Evolutionary conservation across 2,888 invertebrate genomes (phyloP).

Genomic region (Agonopterix alstromeriana): DNA sequence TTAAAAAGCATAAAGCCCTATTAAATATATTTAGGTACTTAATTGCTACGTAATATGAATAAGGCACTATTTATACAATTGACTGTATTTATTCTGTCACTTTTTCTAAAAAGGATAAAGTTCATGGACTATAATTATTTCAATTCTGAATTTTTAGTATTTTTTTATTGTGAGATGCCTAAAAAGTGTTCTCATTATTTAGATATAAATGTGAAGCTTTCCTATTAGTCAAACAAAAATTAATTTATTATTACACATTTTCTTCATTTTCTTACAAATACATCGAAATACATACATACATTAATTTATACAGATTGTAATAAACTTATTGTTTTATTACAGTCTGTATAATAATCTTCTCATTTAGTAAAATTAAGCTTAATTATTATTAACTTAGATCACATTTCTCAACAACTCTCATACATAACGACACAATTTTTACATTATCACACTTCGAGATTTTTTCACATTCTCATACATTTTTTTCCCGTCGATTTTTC

Average conservation of each 20-base stretch:
- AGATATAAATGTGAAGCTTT: background rate
- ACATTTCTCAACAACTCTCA: slow-evolving; percentile 46
- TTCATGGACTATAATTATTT: too few species aligned
- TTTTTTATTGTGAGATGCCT: background rate
- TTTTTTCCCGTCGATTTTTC: slow-evolving; percentile 14
- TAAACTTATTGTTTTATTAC: too few species aligned
- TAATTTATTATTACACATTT: background rate
- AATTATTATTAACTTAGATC: slow-evolving; percentile 52
- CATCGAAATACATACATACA: slow-evolving; percentile 10
- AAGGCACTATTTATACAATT: background rate
- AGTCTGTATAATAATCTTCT: too few species aligned
- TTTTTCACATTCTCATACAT: slow-evolving; percentile 22
- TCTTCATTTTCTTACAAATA: background rate
- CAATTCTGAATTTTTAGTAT: background rate
- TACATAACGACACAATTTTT: slow-evolving; percentile 39
- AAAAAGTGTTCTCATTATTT: background rate
- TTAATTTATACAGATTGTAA: too few species aligned
- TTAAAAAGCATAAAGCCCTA: background rate
- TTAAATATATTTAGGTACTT: slow-evolving; percentile 4
- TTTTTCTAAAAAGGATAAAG: background rate
- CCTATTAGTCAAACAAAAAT: background rate
- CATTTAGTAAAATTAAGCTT: slow-evolving; percentile 24
- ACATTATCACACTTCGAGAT: slow-evolving; percentile 52
- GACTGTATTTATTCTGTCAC: background rate
- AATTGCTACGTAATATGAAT: background rate